Conservation (phyloP, 2,113 vertebrate species). For the Nycticorax nycticorax region DNA sequence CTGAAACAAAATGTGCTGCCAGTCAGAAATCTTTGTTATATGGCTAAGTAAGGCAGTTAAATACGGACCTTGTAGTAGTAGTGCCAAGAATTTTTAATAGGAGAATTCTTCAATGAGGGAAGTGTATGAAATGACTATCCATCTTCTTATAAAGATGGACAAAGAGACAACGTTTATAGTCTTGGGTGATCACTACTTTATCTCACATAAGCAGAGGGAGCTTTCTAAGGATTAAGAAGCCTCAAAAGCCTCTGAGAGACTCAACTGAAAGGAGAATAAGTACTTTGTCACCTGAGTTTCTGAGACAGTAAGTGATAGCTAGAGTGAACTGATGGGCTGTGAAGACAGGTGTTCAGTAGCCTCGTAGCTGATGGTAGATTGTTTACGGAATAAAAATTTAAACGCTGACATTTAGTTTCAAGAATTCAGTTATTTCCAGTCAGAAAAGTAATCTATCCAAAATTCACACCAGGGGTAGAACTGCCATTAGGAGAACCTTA, state of each 20-base stretch:
- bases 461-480: not conserved
- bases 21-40: not conserved
- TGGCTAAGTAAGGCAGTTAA: not conserved
- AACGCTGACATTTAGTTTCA: not conserved
- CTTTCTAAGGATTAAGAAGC: conserved; percentile 10
- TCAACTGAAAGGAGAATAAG: not conserved
- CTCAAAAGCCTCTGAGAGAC: not conserved
- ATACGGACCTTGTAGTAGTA: not conserved
- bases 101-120: not conserved
- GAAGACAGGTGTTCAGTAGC: not conserved
- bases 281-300: not conserved
- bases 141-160: not conserved
- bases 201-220: not conserved
- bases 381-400: not conserved
- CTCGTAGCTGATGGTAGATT: not conserved
- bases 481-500: not conserved
- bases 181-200: not conserved
- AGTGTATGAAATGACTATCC: not conserved
- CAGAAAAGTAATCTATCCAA: not conserved
- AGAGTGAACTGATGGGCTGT: not conserved
- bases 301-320: not conserved
- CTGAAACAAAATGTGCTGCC: not conserved
- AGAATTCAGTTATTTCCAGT: not conserved
- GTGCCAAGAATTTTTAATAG: not conserved
- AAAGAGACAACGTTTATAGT: not conserved